phyloP scores from a whole-genome alignment of 2,797 vertebrate species.

The Gymnopithys bicolor region DNA sequence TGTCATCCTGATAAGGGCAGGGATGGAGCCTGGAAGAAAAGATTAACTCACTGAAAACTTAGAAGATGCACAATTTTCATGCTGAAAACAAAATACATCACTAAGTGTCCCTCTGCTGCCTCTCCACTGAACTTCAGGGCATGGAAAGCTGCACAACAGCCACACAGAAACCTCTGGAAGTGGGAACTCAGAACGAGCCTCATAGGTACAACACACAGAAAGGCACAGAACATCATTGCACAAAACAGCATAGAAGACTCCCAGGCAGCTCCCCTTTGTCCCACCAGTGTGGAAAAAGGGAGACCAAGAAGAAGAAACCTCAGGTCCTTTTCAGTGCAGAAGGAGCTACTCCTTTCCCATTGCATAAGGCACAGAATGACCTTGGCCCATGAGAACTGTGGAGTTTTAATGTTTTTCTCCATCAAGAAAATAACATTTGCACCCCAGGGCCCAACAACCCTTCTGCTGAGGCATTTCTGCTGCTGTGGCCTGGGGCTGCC shows the following conservation, averaged over 20 bases:
- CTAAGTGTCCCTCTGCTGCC: not conserved
- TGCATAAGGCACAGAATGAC: not conserved
- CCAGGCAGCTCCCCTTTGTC: not conserved
- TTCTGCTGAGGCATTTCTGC: not conserved
- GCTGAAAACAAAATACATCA: not conserved
- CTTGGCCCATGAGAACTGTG: not conserved
- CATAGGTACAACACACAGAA: rapidly evolving
- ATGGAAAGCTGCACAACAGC: not conserved
- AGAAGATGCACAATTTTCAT: not conserved
- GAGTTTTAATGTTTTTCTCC: not conserved
- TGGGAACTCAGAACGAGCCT: not conserved
- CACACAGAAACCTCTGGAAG: not conserved
- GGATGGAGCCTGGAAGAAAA: not conserved
- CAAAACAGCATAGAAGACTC: rapidly evolving
- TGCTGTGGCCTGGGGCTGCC: not conserved
- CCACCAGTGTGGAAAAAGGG: rapidly evolving
- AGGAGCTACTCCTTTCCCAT: not conserved
- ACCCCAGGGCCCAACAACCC: rapidly evolving
- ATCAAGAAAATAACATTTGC: not conserved
- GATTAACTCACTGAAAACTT: not conserved
- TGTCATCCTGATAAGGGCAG: not conserved
- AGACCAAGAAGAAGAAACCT: not conserved
- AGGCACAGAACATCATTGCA: not conserved
- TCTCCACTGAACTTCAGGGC: not conserved
- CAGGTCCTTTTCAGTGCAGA: not conserved